Base-by-base conservation (phyloP, 2,888 invertebrate genomes). In the Heterodera filipjevi region DNA sequence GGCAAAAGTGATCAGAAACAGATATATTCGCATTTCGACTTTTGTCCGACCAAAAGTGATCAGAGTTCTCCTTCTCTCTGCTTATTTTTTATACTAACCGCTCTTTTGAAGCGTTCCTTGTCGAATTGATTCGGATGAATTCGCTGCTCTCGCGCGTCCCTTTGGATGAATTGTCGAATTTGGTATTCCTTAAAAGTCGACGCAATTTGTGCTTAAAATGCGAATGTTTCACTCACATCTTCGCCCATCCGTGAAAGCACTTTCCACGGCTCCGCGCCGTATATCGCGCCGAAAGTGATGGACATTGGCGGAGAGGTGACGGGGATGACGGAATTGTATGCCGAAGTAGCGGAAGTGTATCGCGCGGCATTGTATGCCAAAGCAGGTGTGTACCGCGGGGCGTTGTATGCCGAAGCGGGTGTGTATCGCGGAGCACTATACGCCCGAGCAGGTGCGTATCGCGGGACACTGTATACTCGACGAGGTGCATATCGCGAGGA, bases 41-140 rank as follows among this genome's bases (percentile, higher is more conserved):
- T n/a, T n/a, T n/a, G n/a, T n/a, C n/a, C n/a, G n/a, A n/a, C n/a
- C n/a, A n/a, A n/a, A n/a, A n/a, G n/a, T n/a, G n/a, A n/a, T 10
- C 0, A 39, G 12, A 32, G 46, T 39, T 72, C 49, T 44, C 30
- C 49, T 44, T 3, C 27, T 27, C 5, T 8, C 14, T 32, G n/a
- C 10, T 2, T 33, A 39, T 12, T 72, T 35, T 72, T 44, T 35
- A 19, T 49, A 77, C 46, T n/a, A 39, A 78, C 78, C 66, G 73
- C 78, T 66, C 66, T n/a, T 78, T 78, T 78, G 49, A 78, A 78
- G 33, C 76, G 74, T 46, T 49, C 77, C 49, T 76, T 53, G 71
- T 78, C 76, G 49, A 78, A 78, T 14, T 72, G 66, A n/a, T 66
- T 66, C 16, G 78, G 66, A 33, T 49, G 78, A n/a, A 78, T 66